Evolutionary conservation across 1,140 invertebrate genomes (phyloP), one percentile per base, ranked within the genome.

Genomic region (Xylocopa sonorina): DNA sequence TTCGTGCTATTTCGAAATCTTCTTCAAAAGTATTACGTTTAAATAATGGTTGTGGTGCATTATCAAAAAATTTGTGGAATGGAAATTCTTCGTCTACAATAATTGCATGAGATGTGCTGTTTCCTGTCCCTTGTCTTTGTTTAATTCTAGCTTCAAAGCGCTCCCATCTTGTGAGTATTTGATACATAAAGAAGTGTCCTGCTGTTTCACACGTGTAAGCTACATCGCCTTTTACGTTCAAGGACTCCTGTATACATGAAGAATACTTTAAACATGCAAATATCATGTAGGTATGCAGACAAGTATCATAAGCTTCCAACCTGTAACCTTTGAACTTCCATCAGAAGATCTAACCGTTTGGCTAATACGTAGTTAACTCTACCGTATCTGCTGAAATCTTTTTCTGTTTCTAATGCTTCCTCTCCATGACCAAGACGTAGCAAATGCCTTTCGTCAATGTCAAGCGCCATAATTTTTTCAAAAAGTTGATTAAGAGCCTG

Each of bases 401-500:
- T 99, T 90, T 99, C 98, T 0, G 99, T 99, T 90, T 99, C 99
- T 10, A 99, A 91, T 3, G 98, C 97, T 91, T 99, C 99, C 93
- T 99, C 99, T 63, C 99, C 99, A 90, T 99, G 99, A 92, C 99
- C 99, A n/a, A 99, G 94, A 96, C 99, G 98, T 43, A 99, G 91
- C 66, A 99, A 93, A 95, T 99, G 99, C 4, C 99, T 93, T 90
- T 99, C 99, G 89, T 99, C 99, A 69, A 99, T 98, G 90, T 99
- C 99, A 53, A 99, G 92, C 9, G 96, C 96, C 93, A 99, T 99
- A 83, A 99, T 99, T 93, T 99, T 99, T 92, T 99, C 99, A 93
- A 99, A 99, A 46, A 99, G 94, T 92, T 99, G 99, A 95, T 99
- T 99, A 24, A 99, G 93, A 0, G 99, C 99, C 93, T 99, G 99